Evolutionary conservation across 2,797 vertebrate species (phyloP), one percentile per base, ranked within the genome.

Genomic region (Alfaro cultratus): DNA sequence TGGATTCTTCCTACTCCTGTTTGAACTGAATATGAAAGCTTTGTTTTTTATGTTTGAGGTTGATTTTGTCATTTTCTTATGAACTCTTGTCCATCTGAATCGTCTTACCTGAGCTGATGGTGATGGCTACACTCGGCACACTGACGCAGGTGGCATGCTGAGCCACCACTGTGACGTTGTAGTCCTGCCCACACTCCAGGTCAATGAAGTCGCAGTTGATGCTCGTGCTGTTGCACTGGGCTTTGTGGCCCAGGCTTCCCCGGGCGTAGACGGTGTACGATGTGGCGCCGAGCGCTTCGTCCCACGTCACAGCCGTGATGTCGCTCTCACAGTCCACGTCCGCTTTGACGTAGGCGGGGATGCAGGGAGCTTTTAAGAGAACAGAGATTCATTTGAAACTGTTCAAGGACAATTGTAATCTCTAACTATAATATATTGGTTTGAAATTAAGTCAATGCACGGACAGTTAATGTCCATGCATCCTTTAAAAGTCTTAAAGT

Each of bases 181-280:
- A 96, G 83, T 92, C 89, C 85, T 96, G 94, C 8, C 96, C 96
- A 74, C 96, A 97, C 0, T 34, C 60, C 85, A 96, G 90, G 72
- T 76, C 51, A 1, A 1, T 1, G 55, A 96, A 95, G 75, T 86
- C 0, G 57, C 93, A 97, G 74, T 31, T 74, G 43, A 91, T 94
- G 83, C 95, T 93, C 0, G 29, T n/a, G 80, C 0, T 89, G 77
- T 21, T 60, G 18, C 91, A 95, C 21, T 87, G 81, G 5, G 49
- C 72, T 0, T 55, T 76, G 86, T 93, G 15, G 29, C 93, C 94
- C 0, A 84, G 73, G 43, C 75, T 91, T 18, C 90, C 91, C 7
- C 23, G 13, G 9, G 94, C 95, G 0, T 82, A 86, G 10, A 93
- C 95, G 0, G 68, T 87, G 79, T 96, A 96, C 0, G 53, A 85